Percentiles rank a stretch among this genome's conserved stretches.
Evolutionary conservation across 37 sponge, comb jelly and placozoan genomes (phyloP).

Genomic region (Axinella damicornis): DNA sequence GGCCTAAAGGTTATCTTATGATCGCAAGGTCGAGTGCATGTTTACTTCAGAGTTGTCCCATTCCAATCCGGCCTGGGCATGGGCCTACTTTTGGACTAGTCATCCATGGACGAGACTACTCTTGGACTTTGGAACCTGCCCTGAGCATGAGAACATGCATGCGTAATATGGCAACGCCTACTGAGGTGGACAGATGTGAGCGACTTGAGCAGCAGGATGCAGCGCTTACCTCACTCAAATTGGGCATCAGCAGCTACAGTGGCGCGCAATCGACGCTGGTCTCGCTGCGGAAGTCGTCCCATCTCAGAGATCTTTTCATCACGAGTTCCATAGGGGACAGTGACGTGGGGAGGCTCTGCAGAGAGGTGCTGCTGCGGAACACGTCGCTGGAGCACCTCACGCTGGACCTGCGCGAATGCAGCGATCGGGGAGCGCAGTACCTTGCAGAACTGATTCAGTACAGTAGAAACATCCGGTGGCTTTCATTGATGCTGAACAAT

Average conservation of each 20-base stretch:
- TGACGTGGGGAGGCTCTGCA: neutral
- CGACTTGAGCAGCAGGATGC: too few species aligned
- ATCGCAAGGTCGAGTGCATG: too few species aligned
- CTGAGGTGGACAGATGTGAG: too few species aligned
- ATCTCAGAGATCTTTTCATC: neutral
- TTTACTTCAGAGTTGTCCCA: too few species aligned
- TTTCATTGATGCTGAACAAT: slow-evolving; percentile 36
- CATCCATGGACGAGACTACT: too few species aligned
- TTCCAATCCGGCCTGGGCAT: too few species aligned
- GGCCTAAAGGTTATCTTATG: too few species aligned
- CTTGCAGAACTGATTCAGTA: slow-evolving; percentile 10
- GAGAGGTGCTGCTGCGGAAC: neutral
- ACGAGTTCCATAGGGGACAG: neutral
- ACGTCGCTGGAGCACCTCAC: slow-evolving; percentile 10
- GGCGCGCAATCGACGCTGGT: neutral
- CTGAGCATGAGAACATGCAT: too few species aligned
- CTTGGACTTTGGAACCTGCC: too few species aligned
- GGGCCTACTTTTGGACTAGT: too few species aligned
- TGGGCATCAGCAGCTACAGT: slow-evolving; percentile 14
- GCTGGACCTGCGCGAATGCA: slow-evolving; percentile 51
- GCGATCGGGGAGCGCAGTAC: slow-evolving; percentile 10
- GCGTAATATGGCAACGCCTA: too few species aligned
- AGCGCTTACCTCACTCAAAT: neutral
- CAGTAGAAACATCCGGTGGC: neutral
- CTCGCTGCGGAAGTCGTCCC: neutral